These are phyloP conservation scores for Saxidomus purpurata DNA, from an alignment of 1,140 invertebrate genomes.

Conservation along the genomic window DNA sequence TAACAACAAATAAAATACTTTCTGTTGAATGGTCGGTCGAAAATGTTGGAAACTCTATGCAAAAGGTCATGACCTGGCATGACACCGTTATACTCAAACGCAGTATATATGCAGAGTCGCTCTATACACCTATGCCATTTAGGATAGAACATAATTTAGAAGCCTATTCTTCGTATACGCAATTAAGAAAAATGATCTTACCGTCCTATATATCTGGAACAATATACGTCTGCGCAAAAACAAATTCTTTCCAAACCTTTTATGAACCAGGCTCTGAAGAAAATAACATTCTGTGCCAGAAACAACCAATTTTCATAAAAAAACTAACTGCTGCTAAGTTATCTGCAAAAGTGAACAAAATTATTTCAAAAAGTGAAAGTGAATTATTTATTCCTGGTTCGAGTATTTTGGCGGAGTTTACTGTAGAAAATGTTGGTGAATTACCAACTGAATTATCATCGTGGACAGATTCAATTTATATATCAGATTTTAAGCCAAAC, in stretches of 20 bases:
- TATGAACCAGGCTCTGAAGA: not conserved
- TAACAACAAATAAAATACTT: not conserved
- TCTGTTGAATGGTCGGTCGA: conserved; percentile 8
- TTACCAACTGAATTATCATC: not conserved
- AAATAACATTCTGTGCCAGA: not conserved
- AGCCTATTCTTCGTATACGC: not conserved
- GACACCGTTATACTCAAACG: not conserved
- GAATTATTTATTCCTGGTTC: not conserved
- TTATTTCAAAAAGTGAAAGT: not conserved
- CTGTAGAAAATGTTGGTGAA: not conserved
- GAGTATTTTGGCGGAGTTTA: not conserved
- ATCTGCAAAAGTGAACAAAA: not conserved
- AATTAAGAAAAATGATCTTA: not conserved
- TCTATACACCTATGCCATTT: not conserved
- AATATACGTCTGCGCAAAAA: not conserved
- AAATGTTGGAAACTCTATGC: conserved; percentile 37
- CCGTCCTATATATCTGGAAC: not conserved
- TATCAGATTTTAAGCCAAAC: not conserved
- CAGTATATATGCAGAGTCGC: not conserved
- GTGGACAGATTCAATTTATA: conserved; percentile 31
- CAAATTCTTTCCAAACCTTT: not conserved
- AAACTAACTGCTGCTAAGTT: not conserved
- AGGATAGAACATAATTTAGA: not conserved
- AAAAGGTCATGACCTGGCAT: not conserved
- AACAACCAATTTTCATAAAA: not conserved